Evolutionary conservation across 2,797 vertebrate species (phyloP).

Genomic region (Pseudomugil gertrudae): DNA sequence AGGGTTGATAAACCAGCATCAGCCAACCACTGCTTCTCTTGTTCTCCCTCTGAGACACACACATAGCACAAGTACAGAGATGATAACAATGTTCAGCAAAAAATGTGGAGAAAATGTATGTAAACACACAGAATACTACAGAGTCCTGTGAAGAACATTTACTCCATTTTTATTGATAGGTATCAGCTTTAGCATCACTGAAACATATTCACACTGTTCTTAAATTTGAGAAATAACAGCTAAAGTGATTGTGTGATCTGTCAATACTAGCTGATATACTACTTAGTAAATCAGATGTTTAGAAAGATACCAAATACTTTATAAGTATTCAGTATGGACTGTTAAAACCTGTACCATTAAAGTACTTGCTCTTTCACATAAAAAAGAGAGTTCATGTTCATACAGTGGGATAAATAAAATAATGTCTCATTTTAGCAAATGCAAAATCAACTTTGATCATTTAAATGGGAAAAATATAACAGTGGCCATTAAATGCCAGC

Average conservation of each 20-base stretch:
- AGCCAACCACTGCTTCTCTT: constrained; percentile 89
- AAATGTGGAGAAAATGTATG: background rate
- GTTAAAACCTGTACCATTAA: background rate
- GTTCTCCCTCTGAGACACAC: constrained; percentile 82
- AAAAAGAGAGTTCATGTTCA: background rate
- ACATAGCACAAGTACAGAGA: constrained; percentile 1
- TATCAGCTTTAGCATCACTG: background rate
- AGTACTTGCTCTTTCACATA: background rate
- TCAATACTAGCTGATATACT: background rate
- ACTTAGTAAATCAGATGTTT: background rate
- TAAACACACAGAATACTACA: background rate
- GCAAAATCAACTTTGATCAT: constrained; percentile 15
- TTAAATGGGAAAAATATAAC: constrained; percentile 17
- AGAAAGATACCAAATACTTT: background rate
- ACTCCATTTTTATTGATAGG: background rate
- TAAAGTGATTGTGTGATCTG: background rate
- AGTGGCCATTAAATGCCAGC: constrained; percentile 21
- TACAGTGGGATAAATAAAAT: no score
- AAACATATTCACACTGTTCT: background rate
- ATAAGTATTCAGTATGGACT: background rate
- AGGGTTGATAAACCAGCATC: constrained; percentile 88
- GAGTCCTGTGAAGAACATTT: background rate
- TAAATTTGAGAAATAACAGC: background rate
- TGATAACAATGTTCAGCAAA: background rate
- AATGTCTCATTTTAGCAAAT: no score